Percentiles rank a stretch among this genome's conserved stretches.
Evolutionary conservation across 1,140 invertebrate species (phyloP).

Genomic region (Magallana ariakensis): DNA sequence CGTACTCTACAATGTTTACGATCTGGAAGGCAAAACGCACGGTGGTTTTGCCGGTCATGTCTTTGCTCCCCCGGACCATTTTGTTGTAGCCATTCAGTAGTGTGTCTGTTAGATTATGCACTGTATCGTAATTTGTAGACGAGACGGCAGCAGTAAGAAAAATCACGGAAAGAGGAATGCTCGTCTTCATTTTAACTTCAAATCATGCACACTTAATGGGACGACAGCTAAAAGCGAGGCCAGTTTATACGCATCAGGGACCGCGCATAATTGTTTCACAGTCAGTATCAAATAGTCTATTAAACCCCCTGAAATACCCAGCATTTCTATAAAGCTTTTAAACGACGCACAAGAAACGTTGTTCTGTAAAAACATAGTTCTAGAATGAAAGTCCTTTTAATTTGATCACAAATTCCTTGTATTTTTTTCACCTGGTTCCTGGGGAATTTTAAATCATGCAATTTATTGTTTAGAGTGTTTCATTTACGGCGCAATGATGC

Average conservation of each 20-base stretch:
- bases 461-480: too few relatives aligned
- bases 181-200: background rate
- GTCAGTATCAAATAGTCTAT: too few relatives aligned
- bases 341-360: too few relatives aligned
- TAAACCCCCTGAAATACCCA: too few relatives aligned
- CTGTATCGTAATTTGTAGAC: background rate
- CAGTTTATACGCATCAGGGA: background rate
- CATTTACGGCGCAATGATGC: too few relatives aligned
- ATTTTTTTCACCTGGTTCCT: too few relatives aligned
- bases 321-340: too few relatives aligned
- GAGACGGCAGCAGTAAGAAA: background rate
- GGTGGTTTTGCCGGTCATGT: background rate
- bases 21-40: background rate
- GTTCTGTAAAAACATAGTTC: too few relatives aligned
- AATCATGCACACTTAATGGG: background rate
- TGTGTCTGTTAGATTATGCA: background rate
- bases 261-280: background rate
- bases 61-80: background rate
- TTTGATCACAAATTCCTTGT: too few relatives aligned
- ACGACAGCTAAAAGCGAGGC: background rate
- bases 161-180: background rate
- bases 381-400: too few relatives aligned
- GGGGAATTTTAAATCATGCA: too few relatives aligned
- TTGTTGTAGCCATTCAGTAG: constrained; percentile 2
- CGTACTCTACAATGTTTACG: constrained; percentile 48